Base-by-base conservation (phyloP, 2,888 invertebrate species). In the Margaritifera margaritifera region DNA sequence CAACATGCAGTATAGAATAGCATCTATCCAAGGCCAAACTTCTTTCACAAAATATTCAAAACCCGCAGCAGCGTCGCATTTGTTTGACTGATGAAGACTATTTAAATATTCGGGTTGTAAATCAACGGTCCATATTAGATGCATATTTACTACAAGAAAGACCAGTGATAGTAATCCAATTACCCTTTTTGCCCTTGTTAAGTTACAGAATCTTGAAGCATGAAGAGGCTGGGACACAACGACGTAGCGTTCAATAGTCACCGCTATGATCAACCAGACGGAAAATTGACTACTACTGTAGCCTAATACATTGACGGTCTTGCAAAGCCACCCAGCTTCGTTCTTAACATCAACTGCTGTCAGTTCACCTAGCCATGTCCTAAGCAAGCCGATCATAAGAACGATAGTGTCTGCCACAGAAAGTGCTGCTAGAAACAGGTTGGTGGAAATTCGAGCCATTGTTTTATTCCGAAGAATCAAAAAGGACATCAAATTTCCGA, bases 11-110 rank as follows among this genome's bases (percentile, higher is more conserved):
- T 89, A 89, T 24, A 89, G 69, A 24, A 82, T 64, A n/a, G 85
- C 81, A 69, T 89, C 88, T n/a, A 89, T 80, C 86, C 86, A 88
- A 4, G 87, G 87, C 88, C 87, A 88, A 8, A 86, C 77, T 8
- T 75, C 77, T 20, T 78, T 75, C 2, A 86, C 77, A 15, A 86
- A 71, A 15, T 70, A 63, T 22, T 68, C 62, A 66, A 75, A 76
- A 6, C 65, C 27, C 5, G 56, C 62, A 0, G 67, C 73, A 15
- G 78, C 77, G 15, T 73, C 69, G 68, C 86, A 86, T n/a, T 72
- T 65, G 50, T 59, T 63, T n/a, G 62, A 53, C 15, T 74, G 65
- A 4, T 71, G 68, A 15, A 72, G 76, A 8, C 77, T 72, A 6
- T 22, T 25, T 19, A 51, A 65, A 31, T 62, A 25, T 31, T 72